Conservation (phyloP, 2,113 vertebrate genomes). For the Otolemur garnettii region DNA sequence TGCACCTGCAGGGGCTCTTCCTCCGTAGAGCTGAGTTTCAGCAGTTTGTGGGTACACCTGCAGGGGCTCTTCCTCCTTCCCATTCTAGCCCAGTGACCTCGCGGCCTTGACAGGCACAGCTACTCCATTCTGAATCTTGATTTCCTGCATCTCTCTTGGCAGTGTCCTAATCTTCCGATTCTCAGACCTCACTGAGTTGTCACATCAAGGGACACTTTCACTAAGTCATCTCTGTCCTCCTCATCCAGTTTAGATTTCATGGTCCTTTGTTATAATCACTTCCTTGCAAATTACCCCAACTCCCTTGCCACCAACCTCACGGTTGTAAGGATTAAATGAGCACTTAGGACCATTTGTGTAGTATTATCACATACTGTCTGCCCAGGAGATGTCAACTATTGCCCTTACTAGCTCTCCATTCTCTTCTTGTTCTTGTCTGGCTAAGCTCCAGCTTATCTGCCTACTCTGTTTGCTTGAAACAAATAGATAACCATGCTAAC, state of each 20-base stretch:
- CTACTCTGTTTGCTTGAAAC: not conserved
- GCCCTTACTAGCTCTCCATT: fast-evolving
- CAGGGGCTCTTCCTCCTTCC: not conserved
- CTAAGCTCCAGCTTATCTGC: not conserved
- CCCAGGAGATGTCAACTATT: not conserved
- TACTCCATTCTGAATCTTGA: too few relatives aligned
- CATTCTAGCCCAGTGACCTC: not conserved
- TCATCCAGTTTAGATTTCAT: not conserved
- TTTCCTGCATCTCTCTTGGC: not conserved
- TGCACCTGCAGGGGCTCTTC: not conserved
- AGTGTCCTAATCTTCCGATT: not conserved
- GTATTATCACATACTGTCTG: not conserved
- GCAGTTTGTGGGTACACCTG: not conserved
- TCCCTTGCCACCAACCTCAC: not conserved
- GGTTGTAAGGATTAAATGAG: not conserved
- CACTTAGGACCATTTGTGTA: not conserved
- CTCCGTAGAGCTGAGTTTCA: not conserved
- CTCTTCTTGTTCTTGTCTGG: not conserved
- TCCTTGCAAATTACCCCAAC: not conserved
- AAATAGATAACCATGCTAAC: not conserved
- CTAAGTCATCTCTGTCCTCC: not conserved
- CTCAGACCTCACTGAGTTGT: not conserved
- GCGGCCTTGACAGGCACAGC: not conserved
- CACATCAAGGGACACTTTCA: too few relatives aligned
- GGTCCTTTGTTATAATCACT: not conserved